Conservation (phyloP, 1,140 invertebrate genomes). For the Ceratosolen fusciceps region DNA sequence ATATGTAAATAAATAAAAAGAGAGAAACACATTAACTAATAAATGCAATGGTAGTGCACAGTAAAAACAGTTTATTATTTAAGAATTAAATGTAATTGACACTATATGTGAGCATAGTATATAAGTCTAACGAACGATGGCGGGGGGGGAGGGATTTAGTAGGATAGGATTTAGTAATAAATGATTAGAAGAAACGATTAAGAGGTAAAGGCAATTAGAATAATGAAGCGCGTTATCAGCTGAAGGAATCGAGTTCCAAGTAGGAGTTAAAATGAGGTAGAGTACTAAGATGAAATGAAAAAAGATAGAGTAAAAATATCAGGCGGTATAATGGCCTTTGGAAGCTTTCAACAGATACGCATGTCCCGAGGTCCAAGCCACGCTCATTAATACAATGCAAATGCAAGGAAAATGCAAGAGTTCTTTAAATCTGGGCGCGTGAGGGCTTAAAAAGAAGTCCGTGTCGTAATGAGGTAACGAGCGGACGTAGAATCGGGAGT, state of each 20-base stretch:
- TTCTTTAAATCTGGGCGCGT: neutral
- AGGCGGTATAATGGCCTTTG: neutral
- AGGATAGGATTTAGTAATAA: too few relatives aligned
- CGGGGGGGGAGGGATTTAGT: too few relatives aligned
- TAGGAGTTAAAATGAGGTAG: neutral
- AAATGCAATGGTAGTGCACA: too few relatives aligned
- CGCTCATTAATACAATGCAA: conserved; percentile 1
- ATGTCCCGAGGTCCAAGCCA: neutral
- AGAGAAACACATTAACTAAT: too few relatives aligned
- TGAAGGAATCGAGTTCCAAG: neutral
- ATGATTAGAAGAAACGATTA: too few relatives aligned
- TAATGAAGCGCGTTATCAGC: neutral
- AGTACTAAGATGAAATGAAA: neutral
- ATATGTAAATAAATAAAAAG: neutral
- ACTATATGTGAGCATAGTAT: too few relatives aligned
- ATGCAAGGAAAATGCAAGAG: neutral
- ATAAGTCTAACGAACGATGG: too few relatives aligned
- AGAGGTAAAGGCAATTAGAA: neutral
- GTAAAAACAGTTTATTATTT: too few relatives aligned
- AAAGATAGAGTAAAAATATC: neutral
- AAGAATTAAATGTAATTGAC: too few relatives aligned
- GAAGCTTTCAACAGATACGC: neutral
- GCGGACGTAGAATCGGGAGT: conserved; percentile 43
- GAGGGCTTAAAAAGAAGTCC: neutral
- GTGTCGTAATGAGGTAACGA: conserved; percentile 5